phyloP scores from a whole-genome alignment of 2,888 invertebrate genomes.

The Limnephilus marmoratus region DNA sequence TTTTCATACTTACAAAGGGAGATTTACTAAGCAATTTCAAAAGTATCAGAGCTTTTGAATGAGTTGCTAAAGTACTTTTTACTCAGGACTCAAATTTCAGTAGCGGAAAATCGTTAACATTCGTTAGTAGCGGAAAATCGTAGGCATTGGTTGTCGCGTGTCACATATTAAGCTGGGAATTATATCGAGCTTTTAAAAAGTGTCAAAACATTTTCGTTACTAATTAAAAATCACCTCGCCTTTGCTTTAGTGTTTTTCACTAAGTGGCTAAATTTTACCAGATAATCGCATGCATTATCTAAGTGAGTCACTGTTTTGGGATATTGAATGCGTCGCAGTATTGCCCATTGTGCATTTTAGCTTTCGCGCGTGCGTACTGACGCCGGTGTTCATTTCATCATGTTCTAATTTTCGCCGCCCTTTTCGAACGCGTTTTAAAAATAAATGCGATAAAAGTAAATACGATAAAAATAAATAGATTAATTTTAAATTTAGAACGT shows the following conservation, averaged over 20 bases:
- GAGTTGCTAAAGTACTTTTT: not conserved
- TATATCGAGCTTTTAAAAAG: not conserved
- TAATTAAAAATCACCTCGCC: not conserved
- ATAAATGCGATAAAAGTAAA: no score
- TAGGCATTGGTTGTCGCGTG: not conserved
- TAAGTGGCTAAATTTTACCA: not conserved
- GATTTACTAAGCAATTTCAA: not conserved
- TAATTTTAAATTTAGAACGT: no score
- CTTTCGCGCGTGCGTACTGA: slow-evolving; percentile 20
- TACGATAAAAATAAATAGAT: no score
- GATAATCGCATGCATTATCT: not conserved
- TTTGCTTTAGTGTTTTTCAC: not conserved
- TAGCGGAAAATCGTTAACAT: not conserved
- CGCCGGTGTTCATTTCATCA: not conserved
- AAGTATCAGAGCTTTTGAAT: not conserved
- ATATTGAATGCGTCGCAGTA: not conserved
- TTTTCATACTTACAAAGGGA: not conserved
- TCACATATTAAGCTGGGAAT: not conserved
- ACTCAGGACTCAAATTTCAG: not conserved
- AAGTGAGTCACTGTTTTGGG: not conserved
- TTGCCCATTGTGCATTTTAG: slow-evolving; percentile 6
- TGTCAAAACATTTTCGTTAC: not conserved
- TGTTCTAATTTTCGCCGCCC: not conserved
- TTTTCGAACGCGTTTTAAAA: not conserved
- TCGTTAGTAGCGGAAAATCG: not conserved